Conservation (phyloP, 2,797 vertebrate genomes). For the Pseudopleuronectes americanus region DNA sequence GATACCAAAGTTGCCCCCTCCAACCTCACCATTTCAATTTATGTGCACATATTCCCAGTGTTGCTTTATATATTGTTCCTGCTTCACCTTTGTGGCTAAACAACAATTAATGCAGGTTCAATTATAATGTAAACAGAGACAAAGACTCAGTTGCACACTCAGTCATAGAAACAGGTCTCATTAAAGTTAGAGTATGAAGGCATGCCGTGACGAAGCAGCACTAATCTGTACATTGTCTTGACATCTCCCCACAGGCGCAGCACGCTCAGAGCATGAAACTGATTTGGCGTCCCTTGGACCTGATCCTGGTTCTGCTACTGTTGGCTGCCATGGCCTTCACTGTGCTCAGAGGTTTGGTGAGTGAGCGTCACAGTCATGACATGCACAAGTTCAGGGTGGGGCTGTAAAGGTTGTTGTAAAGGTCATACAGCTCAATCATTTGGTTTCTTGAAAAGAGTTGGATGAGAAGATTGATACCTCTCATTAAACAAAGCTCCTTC, state of each 20-base stretch:
- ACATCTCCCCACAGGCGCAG: constrained; percentile 77
- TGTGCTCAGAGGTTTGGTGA: constrained; percentile 90
- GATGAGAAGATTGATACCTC: neutral
- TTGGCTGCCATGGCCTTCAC: constrained; percentile 84
- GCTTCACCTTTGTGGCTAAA: no score
- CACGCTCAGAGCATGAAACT: constrained; percentile 85
- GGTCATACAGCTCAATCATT: neutral
- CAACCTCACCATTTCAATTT: no score
- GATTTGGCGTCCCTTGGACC: constrained; percentile 85
- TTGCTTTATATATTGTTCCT: no score
- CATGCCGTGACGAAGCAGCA: neutral
- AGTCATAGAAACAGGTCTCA: neutral
- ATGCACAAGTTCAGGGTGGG: neutral
- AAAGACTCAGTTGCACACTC: neutral
- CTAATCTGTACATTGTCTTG: constrained; percentile 3
- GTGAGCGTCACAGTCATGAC: constrained; percentile 27
- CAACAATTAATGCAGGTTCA: no score
- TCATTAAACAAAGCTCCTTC: no score
- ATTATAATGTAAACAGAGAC: no score
- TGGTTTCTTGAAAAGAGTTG: neutral
- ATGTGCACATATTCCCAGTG: no score
- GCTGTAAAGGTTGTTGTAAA: neutral
- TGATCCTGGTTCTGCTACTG: constrained; percentile 83
- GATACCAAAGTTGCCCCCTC: no score
- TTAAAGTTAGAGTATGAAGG: constrained; percentile 1